Evolutionary conservation across 30 jellyfish, hydroid and myxozoan genomes (phyloP).

Genomic region (Phacellophora camtschatica): DNA sequence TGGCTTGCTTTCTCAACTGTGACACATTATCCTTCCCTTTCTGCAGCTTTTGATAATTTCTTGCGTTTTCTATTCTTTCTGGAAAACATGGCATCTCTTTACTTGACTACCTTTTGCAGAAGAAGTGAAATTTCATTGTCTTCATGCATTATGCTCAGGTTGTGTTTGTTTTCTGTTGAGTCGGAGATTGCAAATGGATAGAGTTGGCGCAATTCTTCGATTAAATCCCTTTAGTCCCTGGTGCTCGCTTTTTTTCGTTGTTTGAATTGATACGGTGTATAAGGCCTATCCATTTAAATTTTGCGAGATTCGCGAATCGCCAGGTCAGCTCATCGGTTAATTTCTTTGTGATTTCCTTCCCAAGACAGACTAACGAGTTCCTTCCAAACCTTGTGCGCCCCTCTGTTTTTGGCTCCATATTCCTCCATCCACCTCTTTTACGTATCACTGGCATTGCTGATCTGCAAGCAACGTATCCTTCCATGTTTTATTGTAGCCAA

Average conservation of each 20-base stretch:
- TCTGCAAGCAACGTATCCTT: conserved; percentile 39
- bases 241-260: conserved; percentile 1
- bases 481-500: conserved; percentile 20
- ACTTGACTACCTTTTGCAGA: background rate
- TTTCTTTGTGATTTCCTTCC: background rate
- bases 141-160: background rate
- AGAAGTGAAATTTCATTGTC: conserved; percentile 4
- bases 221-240: conserved; percentile 23
- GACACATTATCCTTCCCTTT: too few relatives aligned
- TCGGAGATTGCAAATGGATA: conserved; percentile 28
- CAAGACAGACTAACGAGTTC: background rate
- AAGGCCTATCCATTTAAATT: conserved; percentile 38
- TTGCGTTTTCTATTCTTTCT: background rate
- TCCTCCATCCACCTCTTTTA: conserved; percentile 66
- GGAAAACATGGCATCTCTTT: conserved; percentile 9
- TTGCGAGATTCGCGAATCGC: conserved; percentile 28
- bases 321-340: conserved; percentile 33
- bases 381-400: conserved; percentile 42
- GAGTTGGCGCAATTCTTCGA: background rate
- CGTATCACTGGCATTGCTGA: conserved; percentile 28
- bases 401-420: conserved; percentile 18
- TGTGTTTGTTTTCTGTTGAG: background rate
- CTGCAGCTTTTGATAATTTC: too few relatives aligned
- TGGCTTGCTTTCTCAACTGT: background rate
- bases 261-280: conserved; percentile 31